Conservation (phyloP, 2,797 vertebrate species). For the Anolis apletophallus region DNA sequence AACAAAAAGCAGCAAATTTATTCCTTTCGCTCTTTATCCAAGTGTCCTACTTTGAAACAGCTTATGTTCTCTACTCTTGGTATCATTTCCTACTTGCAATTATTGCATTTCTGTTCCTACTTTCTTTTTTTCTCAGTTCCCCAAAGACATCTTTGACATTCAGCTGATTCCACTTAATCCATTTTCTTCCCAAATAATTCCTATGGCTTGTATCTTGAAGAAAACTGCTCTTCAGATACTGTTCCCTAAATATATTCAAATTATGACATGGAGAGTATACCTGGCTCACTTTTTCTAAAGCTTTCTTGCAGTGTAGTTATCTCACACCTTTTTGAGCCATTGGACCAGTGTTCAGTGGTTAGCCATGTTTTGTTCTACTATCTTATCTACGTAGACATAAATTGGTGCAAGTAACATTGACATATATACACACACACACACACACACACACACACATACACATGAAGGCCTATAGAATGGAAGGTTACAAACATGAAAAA, state of each 20-base stretch:
- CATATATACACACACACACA: too few species aligned
- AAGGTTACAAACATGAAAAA: not conserved
- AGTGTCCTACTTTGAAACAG: slow-evolving; percentile 12
- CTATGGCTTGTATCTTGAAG: not conserved
- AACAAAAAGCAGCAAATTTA: not conserved
- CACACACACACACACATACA: too few species aligned
- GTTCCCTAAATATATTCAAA: not conserved
- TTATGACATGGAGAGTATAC: not conserved
- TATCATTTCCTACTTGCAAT: not conserved
- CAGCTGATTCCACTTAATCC: not conserved
- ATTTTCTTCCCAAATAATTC: slow-evolving; percentile 3
- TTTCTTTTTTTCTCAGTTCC: not conserved
- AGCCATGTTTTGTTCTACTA: not conserved
- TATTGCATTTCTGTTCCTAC: not conserved
- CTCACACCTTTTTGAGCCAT: not conserved
- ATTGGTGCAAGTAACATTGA: not conserved
- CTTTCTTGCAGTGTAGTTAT: not conserved
- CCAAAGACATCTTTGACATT: not conserved
- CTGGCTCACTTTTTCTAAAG: not conserved
- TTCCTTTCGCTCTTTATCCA: not conserved
- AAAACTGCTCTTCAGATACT: not conserved
- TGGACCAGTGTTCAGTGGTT: not conserved
- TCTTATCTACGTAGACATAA: not conserved
- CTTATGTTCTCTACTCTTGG: not conserved
- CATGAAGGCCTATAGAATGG: not conserved